Conservation (phyloP, 2,888 invertebrate genomes). For the Geophilus truncorum region DNA sequence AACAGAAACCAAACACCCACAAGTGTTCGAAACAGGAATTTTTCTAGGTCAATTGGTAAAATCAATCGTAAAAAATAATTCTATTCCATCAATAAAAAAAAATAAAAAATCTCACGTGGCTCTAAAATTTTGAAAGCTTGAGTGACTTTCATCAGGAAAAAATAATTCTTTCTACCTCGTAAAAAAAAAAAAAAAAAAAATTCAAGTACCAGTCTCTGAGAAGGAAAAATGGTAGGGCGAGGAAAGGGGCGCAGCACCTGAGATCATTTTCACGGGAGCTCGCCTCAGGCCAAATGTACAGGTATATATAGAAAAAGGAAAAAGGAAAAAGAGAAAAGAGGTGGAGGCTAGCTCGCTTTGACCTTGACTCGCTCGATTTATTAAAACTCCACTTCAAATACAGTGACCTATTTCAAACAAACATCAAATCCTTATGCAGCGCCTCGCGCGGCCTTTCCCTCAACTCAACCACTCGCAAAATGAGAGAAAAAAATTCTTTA, state of each 20-base stretch:
- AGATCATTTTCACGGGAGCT: conserved; percentile 25
- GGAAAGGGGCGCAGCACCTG: conserved; percentile 18
- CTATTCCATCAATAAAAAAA: neutral
- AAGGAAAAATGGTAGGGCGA: neutral
- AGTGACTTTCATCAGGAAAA: neutral
- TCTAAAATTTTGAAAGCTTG: neutral
- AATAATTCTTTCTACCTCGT: neutral
- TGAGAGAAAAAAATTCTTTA: neutral
- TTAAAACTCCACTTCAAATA: neutral
- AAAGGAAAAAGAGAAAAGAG: conserved; percentile 10
- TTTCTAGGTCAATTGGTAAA: neutral
- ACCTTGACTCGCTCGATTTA: conserved; percentile 13
- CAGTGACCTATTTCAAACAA: neutral
- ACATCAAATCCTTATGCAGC: neutral
- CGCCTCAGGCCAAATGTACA: neutral
- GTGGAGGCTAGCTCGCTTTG: neutral
- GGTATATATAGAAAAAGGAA: conserved; percentile 20
- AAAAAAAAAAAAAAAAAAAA: neutral
- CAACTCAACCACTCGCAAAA: too few species aligned
- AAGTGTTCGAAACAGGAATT: neutral
- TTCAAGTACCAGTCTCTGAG: neutral
- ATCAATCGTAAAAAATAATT: neutral
- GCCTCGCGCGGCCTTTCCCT: too few species aligned
- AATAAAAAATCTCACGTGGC: neutral
- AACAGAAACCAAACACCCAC: neutral